Evolutionary conservation across 2,113 vertebrate species (phyloP).

Genomic region (Strix aluco): DNA sequence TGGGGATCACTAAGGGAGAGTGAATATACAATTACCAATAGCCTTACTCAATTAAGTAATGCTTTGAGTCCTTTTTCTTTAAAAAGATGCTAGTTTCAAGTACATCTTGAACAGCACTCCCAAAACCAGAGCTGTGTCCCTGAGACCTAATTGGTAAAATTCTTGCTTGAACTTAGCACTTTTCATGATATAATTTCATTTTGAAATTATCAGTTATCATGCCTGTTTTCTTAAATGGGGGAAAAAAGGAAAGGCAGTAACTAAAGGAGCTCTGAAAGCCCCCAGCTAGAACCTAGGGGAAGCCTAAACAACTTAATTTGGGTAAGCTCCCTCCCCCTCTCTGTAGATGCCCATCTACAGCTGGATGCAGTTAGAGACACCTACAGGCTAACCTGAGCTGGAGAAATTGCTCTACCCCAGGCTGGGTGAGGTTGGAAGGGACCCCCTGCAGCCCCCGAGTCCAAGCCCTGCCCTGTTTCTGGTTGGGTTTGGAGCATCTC

Average conservation of each 20-base stretch:
- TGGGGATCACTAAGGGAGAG: background rate
- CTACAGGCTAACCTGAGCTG: background rate
- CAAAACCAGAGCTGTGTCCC: background rate
- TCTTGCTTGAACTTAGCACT: too few species aligned
- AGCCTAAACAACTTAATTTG: background rate
- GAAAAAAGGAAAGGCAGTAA: too few species aligned
- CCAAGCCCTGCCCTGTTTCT: rapidly evolving
- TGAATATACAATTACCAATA: background rate
- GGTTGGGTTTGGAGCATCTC: background rate
- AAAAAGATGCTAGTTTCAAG: background rate
- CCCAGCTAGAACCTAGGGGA: too few species aligned
- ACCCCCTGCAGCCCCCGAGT: too few species aligned
- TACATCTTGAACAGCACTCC: background rate
- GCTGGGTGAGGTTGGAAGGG: too few species aligned
- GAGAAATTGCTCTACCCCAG: too few species aligned
- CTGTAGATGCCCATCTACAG: rapidly evolving
- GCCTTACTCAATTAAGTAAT: background rate
- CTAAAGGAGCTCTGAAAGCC: background rate
- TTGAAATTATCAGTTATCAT: too few species aligned
- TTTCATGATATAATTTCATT: too few species aligned
- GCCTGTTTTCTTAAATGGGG: background rate
- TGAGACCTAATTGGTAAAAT: background rate
- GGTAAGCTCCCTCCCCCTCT: too few species aligned
- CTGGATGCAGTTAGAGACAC: background rate
- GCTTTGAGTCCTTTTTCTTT: background rate